phyloP scores from a whole-genome alignment of 1,140 invertebrate genomes.

The Drosophila mayri region DNA sequence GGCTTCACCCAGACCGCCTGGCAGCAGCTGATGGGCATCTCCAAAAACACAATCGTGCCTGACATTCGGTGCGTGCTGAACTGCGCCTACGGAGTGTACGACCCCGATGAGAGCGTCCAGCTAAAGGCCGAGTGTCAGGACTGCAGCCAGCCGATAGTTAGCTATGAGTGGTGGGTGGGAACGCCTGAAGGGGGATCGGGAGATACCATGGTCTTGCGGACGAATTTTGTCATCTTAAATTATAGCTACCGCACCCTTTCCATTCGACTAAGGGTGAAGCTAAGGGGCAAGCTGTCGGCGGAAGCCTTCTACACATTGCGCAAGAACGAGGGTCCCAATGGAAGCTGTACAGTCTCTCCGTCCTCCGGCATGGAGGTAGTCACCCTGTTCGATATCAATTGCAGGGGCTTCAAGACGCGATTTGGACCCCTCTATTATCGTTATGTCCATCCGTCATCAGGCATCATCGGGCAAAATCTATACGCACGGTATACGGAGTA shows the following conservation, averaged over 20 bases:
- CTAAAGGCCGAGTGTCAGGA: slow-evolving; percentile 10
- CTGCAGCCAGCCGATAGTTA: not conserved
- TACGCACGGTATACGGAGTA: not conserved
- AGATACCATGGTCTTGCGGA: not conserved
- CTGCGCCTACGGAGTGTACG: slow-evolving; percentile 7
- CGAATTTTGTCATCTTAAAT: not conserved
- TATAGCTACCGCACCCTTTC: not conserved
- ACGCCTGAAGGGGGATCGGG: accelerated
- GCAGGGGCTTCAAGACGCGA: not conserved
- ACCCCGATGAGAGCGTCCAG: slow-evolving; percentile 9
- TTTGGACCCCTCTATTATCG: slow-evolving; percentile 17
- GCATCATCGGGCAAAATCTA: not conserved
- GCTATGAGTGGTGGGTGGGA: slow-evolving; percentile 31
- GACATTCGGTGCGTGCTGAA: slow-evolving; percentile 27
- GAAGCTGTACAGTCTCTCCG: slow-evolving; percentile 7
- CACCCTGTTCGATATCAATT: slow-evolving; percentile 19
- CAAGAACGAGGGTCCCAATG: slow-evolving; percentile 22
- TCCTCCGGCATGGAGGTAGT: not conserved
- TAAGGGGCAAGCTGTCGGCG: not conserved
- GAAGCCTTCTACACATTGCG: not conserved
- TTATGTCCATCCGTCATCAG: not conserved
- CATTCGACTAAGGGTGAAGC: slow-evolving; percentile 2
- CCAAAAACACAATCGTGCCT: not conserved
- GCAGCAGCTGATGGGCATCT: slow-evolving; percentile 9
- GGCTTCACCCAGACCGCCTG: not conserved